Evolutionary conservation across 2,113 vertebrate genomes (phyloP).

Genomic region (Strigops habroptila): DNA sequence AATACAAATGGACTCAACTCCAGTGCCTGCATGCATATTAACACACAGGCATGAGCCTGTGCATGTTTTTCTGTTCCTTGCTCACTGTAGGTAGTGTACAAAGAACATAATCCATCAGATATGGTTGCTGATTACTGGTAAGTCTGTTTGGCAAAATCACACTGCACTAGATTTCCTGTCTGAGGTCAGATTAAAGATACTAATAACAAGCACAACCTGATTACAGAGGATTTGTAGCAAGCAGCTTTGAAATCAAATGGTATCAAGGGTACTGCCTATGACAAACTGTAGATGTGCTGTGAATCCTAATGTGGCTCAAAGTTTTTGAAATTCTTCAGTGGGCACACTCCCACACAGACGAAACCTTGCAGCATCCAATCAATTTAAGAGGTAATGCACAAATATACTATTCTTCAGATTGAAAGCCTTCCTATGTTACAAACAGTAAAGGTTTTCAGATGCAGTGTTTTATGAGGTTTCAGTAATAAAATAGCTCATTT

Average conservation of each 20-base stretch:
- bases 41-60: not conserved
- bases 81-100: not conserved
- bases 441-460: not conserved
- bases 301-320: slow-evolving; percentile 24
- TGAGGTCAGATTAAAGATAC: slow-evolving; percentile 55
- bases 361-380: not conserved
- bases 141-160: not conserved
- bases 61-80: not conserved
- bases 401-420: not conserved
- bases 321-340: not conserved
- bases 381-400: not conserved
- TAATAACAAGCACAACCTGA: slow-evolving; percentile 22
- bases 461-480: not conserved
- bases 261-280: not conserved
- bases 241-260: slow-evolving; percentile 32
- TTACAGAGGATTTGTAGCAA: slow-evolving; percentile 64
- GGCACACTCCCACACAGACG: not conserved
- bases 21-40: not conserved
- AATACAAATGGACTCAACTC: not conserved
- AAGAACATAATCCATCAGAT: slow-evolving; percentile 36
- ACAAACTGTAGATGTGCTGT: not conserved
- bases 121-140: not conserved
- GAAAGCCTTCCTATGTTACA: not conserved
- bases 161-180: not conserved
- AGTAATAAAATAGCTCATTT: slow-evolving; percentile 27